Base-by-base conservation (phyloP, 1,140 invertebrate genomes). In the Bombus pascuorum region DNA sequence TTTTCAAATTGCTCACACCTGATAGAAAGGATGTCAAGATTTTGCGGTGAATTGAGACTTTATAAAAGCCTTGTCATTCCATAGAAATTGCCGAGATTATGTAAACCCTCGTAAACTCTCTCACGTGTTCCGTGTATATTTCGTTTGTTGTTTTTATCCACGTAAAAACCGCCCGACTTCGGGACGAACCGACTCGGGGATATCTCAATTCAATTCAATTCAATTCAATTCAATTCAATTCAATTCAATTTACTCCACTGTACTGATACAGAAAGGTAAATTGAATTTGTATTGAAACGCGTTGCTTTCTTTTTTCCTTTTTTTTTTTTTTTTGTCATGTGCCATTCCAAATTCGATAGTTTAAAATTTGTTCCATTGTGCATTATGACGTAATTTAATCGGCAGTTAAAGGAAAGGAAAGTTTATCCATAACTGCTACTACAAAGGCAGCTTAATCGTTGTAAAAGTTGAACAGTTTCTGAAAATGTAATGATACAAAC, bases 1-100 rank as follows among this genome's bases (percentile, higher is more conserved):
- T 83, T 70, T 68, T 83, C 34, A 81, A 81, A 81, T 85, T 81
- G 59, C 44, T 34, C 78, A 57, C 68, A 34, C 37, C 37, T n/a
- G 53, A 47, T 86, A 81, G 85, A 86, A 86, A 86, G 62, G 80
- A 86, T 86, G 85, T 86, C 85, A 86, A 86, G 85, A 86, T 83
- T 86, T 76, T 76, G 76, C 73, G 77, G 68, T 73, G 77, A 72
- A 83, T 71, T 18, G 80, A 86, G 68, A 85, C 83, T 57, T 85
- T 86, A 83, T 70, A 86, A 82, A 86, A 86, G 73, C 81, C 85
- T 86, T 78, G 74, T 83, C 74, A 73, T 86, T 86, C 81, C 73
- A 72, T 65, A 83, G 81, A 83, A 77, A 86, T 86, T 76, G 53
- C 62, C 62, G 12, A 37, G 62, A 70, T 86, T 83, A 82, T 76